These are phyloP conservation scores for Drosophila mayaguana DNA, from an alignment of 2,888 invertebrate species.

Conservation along the genomic window DNA sequence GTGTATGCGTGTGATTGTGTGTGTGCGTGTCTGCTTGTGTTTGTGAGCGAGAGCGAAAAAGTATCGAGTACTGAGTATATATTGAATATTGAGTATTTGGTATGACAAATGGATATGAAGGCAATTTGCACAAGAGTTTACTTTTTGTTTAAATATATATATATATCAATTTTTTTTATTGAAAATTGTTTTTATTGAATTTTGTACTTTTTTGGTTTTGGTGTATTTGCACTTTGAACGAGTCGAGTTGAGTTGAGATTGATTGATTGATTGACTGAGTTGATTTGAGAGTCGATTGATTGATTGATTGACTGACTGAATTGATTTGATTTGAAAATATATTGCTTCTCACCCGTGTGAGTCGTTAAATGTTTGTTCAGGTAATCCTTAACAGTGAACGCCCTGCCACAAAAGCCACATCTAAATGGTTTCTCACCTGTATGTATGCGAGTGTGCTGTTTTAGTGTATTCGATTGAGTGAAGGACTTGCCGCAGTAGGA, in stretches of 20 bases:
- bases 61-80: conserved; percentile 47
- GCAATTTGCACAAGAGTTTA: conserved; percentile 59
- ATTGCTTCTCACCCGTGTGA: conserved; percentile 85
- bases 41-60: conserved; percentile 40
- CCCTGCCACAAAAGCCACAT: conserved; percentile 85
- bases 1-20: conserved; percentile 8
- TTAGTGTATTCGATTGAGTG: conserved; percentile 85
- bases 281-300: conserved; percentile 64
- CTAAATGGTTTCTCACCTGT: conserved; percentile 85
- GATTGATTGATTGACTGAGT: conserved; percentile 52
- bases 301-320: conserved; percentile 73
- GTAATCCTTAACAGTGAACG: conserved; percentile 85
- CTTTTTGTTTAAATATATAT: conserved; percentile 17
- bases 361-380: conserved; percentile 85
- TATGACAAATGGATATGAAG: conserved; percentile 73
- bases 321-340: conserved; percentile 82
- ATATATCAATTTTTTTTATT: conserved; percentile 23
- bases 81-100: conserved; percentile 46
- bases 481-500: conserved; percentile 85
- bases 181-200: conserved; percentile 33
- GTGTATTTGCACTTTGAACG: conserved; percentile 56
- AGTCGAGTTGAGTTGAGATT: conserved; percentile 63
- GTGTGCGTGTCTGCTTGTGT: conserved; percentile 29
- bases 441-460: conserved; percentile 85
- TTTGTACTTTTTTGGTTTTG: conserved; percentile 23